phyloP scores from a whole-genome alignment of 2,797 vertebrate genomes.

The Parambassis ranga region DNA sequence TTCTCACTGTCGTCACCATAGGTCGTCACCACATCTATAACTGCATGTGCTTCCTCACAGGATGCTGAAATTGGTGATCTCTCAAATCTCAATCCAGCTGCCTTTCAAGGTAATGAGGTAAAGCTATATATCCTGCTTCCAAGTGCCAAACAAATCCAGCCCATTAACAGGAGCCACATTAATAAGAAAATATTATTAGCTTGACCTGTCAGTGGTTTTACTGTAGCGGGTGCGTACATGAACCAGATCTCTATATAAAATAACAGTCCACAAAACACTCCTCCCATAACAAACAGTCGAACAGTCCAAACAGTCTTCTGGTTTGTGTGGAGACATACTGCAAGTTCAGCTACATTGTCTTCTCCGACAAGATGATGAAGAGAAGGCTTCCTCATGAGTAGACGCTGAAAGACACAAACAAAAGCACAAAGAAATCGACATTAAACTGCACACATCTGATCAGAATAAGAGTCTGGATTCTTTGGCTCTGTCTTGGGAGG shows the following conservation, averaged over 20 bases:
- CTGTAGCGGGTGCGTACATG: too few relatives aligned
- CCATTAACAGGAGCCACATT: too few relatives aligned
- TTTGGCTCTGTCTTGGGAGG: conserved; percentile 18
- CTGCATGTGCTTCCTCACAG: too few relatives aligned
- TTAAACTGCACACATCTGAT: neutral
- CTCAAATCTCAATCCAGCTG: too few relatives aligned
- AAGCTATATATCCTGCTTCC: too few relatives aligned
- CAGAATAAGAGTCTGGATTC: conserved; percentile 1
- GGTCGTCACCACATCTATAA: too few relatives aligned
- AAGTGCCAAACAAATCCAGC: too few relatives aligned
- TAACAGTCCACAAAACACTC: neutral
- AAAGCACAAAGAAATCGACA: conserved; percentile 2
- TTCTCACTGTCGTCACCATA: too few relatives aligned
- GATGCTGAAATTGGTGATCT: too few relatives aligned
- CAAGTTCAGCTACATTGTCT: neutral
- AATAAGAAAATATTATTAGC: too few relatives aligned
- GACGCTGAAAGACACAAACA: conserved; percentile 57
- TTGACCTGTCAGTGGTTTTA: too few relatives aligned
- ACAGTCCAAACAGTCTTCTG: neutral
- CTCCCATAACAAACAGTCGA: neutral
- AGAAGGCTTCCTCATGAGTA: conserved; percentile 38
- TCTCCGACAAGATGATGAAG: neutral
- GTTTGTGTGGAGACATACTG: neutral
- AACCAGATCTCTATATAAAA: neutral
- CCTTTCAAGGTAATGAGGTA: too few relatives aligned